These are phyloP conservation scores for Scaptomyza pallida DNA, from an alignment of 1,140 invertebrate species.

Conservation along the genomic window DNA sequence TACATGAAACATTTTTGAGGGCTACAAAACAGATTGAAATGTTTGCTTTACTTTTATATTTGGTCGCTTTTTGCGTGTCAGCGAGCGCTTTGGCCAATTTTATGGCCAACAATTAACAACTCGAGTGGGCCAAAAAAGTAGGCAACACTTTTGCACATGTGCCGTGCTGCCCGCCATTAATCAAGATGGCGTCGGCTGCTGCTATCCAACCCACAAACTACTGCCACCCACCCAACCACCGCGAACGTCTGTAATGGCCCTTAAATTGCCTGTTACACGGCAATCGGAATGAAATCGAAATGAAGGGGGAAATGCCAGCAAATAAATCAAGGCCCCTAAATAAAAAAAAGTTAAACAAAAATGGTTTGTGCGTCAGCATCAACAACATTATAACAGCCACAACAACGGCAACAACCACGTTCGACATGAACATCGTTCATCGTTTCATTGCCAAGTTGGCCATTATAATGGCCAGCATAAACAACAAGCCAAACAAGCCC, in stretches of 20 bases:
- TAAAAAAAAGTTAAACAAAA: conserved; percentile 43
- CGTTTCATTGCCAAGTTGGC: conserved; percentile 3
- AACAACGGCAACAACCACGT: no score
- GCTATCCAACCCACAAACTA: neutral
- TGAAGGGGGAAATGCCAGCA: conserved; percentile 53
- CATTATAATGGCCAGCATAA: conserved; percentile 11
- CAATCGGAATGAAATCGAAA: conserved; percentile 76
- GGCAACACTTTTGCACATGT: conserved; percentile 68
- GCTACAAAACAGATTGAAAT: conserved; percentile 54
- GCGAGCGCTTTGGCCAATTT: conserved; percentile 57
- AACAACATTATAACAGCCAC: no score
- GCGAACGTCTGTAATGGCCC: conserved; percentile 28
- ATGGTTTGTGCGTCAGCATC: conserved; percentile 52
- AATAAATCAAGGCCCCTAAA: conserved; percentile 66
- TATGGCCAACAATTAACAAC: conserved; percentile 72
- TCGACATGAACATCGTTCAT: neutral
- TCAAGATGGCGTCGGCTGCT: conserved; percentile 47
- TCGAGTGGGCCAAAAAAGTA: conserved; percentile 52
- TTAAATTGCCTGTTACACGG: conserved; percentile 60
- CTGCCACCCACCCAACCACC: neutral
- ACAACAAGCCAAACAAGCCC: no score
- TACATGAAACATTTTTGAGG: conserved; percentile 20
- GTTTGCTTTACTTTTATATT: conserved; percentile 29
- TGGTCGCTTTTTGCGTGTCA: conserved; percentile 48
- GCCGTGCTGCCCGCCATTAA: conserved; percentile 67